Evolutionary conservation across 2,797 vertebrate genomes (phyloP), one percentile per base, ranked within the genome.

Genomic region (Poeciliopsis infans): DNA sequence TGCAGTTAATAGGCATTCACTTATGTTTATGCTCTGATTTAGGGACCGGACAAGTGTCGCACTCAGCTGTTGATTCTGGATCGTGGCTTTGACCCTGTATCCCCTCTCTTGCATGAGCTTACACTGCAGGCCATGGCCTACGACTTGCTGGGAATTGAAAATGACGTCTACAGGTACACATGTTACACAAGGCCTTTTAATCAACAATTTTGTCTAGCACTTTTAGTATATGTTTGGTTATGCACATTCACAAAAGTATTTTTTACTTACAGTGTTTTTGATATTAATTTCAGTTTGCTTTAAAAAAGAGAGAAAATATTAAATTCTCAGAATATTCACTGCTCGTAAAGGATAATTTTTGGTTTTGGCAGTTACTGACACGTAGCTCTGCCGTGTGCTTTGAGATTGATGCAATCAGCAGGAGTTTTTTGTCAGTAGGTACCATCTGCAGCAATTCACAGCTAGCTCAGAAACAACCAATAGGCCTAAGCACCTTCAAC

Each of bases 101-200:
- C 98, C 0, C 98, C 98, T 0, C 91, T 99, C n/a, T 94, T 99
- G 66, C 98, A 99, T 0, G 98, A 99, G 68, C 93, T 99, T 82
- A 99, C 98, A 0, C 97, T 99, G 87, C 98, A 99, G 94, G 98
- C 98, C 2, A 99, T 99, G 98, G 96, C 97, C 84, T 99, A 98
- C 0, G 98, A 99, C 89, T 94, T 99, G 79, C 94, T 99, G 90
- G 97, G 97, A 77, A 95, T 99, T 0, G 97, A 99, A 90, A 99
- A 98, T 0, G 98, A 99, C 0, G 97, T 99, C 79, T 99, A 99
- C 95, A 96, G 95, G 98, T 99, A 95, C 95, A 81, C 23, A 81
- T 0, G 4, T 39, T 33, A 11, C 25, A 46, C 1, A 51, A 59
- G 13, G 53, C 71, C 15, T 23, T 36, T 45, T 66, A 1, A 4